A percentile compares a stretch with the other conserved stretches of the same genome.
These are phyloP conservation scores for Loripinus fragilis DNA, from an alignment of 2,888 invertebrate species.

Conservation along the genomic window DNA sequence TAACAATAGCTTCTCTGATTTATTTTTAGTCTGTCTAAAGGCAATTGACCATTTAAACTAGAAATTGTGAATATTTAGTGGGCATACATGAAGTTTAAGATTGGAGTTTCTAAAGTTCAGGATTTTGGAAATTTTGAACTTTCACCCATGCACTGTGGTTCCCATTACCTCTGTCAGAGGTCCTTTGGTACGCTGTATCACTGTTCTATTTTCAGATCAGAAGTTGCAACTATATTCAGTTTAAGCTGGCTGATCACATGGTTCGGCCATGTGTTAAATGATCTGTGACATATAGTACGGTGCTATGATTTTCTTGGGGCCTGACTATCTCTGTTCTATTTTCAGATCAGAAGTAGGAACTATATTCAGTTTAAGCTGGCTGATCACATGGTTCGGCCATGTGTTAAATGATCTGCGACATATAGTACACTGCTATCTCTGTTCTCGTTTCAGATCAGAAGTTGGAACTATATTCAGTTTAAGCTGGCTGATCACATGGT, in stretches of 20 bases:
- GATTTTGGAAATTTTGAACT: too few relatives aligned
- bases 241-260: constrained; percentile 99
- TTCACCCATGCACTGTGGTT: too few relatives aligned
- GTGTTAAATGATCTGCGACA: constrained; percentile 94
- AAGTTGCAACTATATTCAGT: constrained; percentile 96
- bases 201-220: constrained; percentile 83
- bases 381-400: constrained; percentile 99
- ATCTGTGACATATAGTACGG: constrained; percentile 94
- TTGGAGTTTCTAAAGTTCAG: too few relatives aligned
- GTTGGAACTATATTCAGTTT: too few relatives aligned
- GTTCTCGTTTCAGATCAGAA: constrained; percentile 98
- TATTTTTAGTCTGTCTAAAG: too few relatives aligned
- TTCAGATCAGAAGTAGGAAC: constrained; percentile 90
- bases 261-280: constrained; percentile 98
- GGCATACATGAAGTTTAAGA: too few relatives aligned
- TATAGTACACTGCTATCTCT: constrained; percentile 95
- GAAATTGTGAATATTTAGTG: too few relatives aligned
- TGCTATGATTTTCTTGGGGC: constrained; percentile 98
- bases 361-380: constrained; percentile 98
- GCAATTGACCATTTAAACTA: too few relatives aligned
- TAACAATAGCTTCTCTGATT: too few relatives aligned
- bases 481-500: too few relatives aligned
- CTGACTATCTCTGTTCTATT: constrained; percentile 85
- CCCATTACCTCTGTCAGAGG: too few relatives aligned
- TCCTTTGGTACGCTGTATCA: background rate